Evolutionary conservation across 2,113 vertebrate genomes (phyloP).

Genomic region (Petroica traversi): DNA sequence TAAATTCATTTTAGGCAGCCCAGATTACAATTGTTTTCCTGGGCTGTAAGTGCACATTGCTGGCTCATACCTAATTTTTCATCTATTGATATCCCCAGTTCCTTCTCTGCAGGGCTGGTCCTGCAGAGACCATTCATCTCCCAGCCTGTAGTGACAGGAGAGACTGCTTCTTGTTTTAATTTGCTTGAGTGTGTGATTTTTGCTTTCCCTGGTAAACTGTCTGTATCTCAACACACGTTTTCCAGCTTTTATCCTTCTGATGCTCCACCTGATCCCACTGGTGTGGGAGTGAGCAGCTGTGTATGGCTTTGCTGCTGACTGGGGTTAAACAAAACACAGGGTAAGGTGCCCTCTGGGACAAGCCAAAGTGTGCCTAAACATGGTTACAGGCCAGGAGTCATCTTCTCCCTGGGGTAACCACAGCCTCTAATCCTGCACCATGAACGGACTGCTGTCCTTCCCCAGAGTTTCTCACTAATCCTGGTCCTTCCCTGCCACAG

Average conservation of each 20-base stretch:
- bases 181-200: background rate
- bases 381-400: background rate
- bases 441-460: background rate
- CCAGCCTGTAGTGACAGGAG: background rate
- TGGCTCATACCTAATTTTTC: background rate
- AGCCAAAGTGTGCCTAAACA: background rate
- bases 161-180: background rate
- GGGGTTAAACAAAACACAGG: background rate
- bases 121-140: background rate
- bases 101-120: background rate
- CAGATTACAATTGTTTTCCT: background rate
- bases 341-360: background rate
- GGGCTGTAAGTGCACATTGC: background rate
- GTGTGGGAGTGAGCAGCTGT: background rate
- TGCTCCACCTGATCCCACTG: background rate
- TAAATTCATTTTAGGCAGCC: background rate
- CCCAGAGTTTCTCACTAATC: background rate
- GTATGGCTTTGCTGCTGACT: background rate
- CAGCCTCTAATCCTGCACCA: background rate
- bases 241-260: background rate
- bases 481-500: background rate
- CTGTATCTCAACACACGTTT: background rate
- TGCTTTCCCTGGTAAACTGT: background rate
- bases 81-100: too few species aligned
- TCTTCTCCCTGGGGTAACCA: background rate